These are phyloP conservation scores for Abramis brama DNA, from an alignment of 2,113 vertebrate species.

Conservation along the genomic window DNA sequence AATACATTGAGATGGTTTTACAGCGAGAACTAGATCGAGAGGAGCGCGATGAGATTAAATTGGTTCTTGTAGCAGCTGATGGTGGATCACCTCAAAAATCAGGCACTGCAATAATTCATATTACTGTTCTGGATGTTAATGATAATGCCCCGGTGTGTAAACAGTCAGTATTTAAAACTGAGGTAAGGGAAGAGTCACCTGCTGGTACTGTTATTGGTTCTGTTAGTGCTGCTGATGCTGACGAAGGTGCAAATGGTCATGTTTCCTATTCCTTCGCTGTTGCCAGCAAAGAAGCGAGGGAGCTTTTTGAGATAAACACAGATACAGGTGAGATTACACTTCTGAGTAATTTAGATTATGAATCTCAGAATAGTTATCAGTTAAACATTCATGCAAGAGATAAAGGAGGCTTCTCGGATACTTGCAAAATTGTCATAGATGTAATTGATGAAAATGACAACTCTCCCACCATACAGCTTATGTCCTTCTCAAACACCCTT, in stretches of 20 bases:
- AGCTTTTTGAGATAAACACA: slow-evolving; percentile 70
- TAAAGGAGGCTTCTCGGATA: slow-evolving; percentile 61
- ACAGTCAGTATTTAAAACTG: slow-evolving; percentile 68
- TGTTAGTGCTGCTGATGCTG: slow-evolving; percentile 68
- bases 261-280: slow-evolving; percentile 65
- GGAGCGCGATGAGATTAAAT: slow-evolving; percentile 58
- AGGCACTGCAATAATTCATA: slow-evolving; percentile 66
- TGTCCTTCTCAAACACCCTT: slow-evolving; percentile 70
- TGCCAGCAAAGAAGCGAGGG: slow-evolving; percentile 37
- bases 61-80: slow-evolving; percentile 70
- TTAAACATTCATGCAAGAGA: slow-evolving; percentile 70
- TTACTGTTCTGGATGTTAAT: slow-evolving; percentile 71
- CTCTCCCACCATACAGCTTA: slow-evolving; percentile 67
- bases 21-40: slow-evolving; percentile 71
- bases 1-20: slow-evolving; percentile 69
- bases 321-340: slow-evolving; percentile 71
- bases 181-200: slow-evolving; percentile 63
- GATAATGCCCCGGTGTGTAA: slow-evolving; percentile 73
- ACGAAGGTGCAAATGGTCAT: slow-evolving; percentile 65
- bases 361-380: slow-evolving; percentile 57
- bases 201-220: slow-evolving; percentile 61
- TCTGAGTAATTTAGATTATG: slow-evolving; percentile 65
- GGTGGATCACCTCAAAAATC: slow-evolving; percentile 73
- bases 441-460: slow-evolving; percentile 76
- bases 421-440: slow-evolving; percentile 69